Conservation (phyloP, 2,888 invertebrate genomes). For the Mesorhabditis belari region DNA sequence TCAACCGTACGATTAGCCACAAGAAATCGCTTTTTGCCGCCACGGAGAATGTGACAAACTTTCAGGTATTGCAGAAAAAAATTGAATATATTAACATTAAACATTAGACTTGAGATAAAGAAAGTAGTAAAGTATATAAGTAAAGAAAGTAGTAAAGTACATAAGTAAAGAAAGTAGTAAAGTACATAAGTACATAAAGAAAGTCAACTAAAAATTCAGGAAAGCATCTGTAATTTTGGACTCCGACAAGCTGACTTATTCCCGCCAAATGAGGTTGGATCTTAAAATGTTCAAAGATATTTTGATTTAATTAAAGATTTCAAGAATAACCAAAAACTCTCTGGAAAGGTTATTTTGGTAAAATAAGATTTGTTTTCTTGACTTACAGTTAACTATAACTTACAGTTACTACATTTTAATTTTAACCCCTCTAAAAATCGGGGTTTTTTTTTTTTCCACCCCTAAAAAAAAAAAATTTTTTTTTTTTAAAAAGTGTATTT, state of each 20-base stretch:
- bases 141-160: no score
- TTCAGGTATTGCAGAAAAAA: slow-evolving; percentile 14
- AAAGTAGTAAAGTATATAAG: not conserved
- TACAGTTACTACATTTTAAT: no score
- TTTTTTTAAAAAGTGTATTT: not conserved
- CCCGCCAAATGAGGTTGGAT: slow-evolving; percentile 7
- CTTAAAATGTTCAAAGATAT: slow-evolving; percentile 5
- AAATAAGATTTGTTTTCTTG: no score
- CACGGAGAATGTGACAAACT: slow-evolving; percentile 30
- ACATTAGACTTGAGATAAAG: no score
- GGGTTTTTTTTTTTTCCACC: no score
- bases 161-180: no score
- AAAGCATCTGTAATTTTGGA: slow-evolving; percentile 4
- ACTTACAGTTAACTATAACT: no score
- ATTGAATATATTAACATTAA: slow-evolving; percentile 6
- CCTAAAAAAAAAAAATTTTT: not conserved
- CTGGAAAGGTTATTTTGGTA: no score
- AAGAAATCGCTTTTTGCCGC: slow-evolving; percentile 30
- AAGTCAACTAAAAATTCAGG: not conserved
- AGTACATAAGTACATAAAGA: not conserved
- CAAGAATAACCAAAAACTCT: no score
- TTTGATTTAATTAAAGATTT: slow-evolving; percentile 1
- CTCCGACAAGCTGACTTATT: slow-evolving; percentile 13
- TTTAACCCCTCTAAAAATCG: no score
- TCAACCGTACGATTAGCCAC: slow-evolving; percentile 19